Evolutionary conservation across 2,888 invertebrate species (phyloP).

Genomic region (Trichacis sp.): DNA sequence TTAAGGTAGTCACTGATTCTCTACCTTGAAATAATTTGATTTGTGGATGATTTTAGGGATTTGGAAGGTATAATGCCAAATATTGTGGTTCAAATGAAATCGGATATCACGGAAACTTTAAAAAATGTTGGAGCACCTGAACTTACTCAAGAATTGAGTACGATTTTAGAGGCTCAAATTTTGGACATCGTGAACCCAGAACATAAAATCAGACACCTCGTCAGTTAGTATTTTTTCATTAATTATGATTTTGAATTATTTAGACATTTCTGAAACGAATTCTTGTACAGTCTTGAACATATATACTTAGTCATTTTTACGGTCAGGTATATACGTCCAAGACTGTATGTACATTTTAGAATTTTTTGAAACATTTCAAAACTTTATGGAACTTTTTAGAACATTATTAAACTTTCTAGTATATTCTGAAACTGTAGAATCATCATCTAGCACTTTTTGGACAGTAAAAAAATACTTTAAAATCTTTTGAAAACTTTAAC

Average conservation of each 20-base stretch:
- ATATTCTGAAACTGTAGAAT: too few relatives aligned
- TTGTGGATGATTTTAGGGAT: constrained; percentile 69
- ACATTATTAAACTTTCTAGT: too few relatives aligned
- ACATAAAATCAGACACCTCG: constrained; percentile 81
- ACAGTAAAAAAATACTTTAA: too few relatives aligned
- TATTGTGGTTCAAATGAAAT: constrained; percentile 80
- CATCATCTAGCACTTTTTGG: too few relatives aligned
- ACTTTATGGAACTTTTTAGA: too few relatives aligned
- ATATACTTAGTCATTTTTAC: neutral
- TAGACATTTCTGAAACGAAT: neutral
- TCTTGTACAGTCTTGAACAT: constrained; percentile 2
- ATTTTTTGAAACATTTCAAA: too few relatives aligned
- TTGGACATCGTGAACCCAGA: constrained; percentile 75
- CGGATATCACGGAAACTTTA: constrained; percentile 78
- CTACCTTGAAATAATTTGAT: neutral
- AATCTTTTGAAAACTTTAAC: too few relatives aligned
- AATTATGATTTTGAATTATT: neutral
- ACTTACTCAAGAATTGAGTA: constrained; percentile 73
- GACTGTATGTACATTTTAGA: too few relatives aligned
- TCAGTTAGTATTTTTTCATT: constrained; percentile 75
- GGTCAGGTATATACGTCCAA: too few relatives aligned
- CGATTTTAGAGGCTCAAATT: constrained; percentile 77
- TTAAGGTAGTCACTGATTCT: too few relatives aligned
- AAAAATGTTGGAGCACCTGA: constrained; percentile 73
- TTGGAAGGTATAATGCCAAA: constrained; percentile 74